Evolutionary conservation across 2,113 vertebrate species (phyloP).

Genomic region (Protomyctophum bolini): DNA sequence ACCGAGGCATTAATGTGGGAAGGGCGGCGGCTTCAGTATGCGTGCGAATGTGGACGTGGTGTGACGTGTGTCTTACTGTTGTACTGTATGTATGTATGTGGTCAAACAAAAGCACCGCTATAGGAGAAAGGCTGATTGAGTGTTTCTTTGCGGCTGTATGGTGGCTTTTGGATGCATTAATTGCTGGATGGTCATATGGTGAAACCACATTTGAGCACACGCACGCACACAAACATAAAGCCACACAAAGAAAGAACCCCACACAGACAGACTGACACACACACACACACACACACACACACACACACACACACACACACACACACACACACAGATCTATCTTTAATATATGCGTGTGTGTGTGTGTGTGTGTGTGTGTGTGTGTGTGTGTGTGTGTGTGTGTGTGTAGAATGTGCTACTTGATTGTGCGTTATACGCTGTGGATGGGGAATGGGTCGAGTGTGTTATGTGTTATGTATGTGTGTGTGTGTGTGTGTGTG

Average conservation of each 20-base stretch:
- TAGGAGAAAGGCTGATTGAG: background rate
- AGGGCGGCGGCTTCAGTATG: background rate
- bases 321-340: constrained; percentile 80
- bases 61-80: too few relatives aligned
- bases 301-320: constrained; percentile 65
- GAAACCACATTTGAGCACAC: constrained; percentile 62
- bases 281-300: constrained; percentile 75
- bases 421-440: background rate
- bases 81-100: too few relatives aligned
- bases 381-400: constrained; percentile 33
- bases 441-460: background rate
- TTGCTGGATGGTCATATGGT: constrained; percentile 51
- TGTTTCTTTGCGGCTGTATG: constrained; percentile 9
- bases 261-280: constrained; percentile 72
- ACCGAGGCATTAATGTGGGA: background rate
- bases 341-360: constrained; percentile 75
- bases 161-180: constrained; percentile 40
- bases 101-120: too few relatives aligned
- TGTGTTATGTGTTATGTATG: constrained; percentile 54
- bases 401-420: constrained; percentile 8
- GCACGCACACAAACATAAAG: constrained; percentile 40
- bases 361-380: constrained; percentile 35
- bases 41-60: too few relatives aligned
- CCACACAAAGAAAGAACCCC: constrained; percentile 67
- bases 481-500: constrained; percentile 58